A percentile compares a stretch with the other conserved stretches of the same genome.
Conservation (phyloP, 2,797 vertebrate genomes). For the Danio choprae region DNA sequence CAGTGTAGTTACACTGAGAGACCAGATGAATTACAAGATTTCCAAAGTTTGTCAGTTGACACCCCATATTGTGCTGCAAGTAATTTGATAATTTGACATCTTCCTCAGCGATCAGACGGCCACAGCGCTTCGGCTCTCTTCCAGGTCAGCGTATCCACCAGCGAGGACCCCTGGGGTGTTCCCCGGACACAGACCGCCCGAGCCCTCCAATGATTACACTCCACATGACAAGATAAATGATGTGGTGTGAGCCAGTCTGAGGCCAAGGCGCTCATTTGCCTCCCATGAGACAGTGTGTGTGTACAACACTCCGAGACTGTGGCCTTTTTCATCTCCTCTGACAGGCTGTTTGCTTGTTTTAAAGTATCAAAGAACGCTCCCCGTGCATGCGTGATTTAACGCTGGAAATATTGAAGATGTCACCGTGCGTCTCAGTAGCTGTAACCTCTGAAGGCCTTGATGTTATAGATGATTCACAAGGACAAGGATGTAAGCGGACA, state of each 20-base stretch:
- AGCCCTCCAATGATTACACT: conserved; percentile 61
- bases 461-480: conserved; percentile 33
- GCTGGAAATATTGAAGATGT: conserved; percentile 31
- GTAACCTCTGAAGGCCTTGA: conserved; percentile 21
- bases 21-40: conserved; percentile 1
- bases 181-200: conserved; percentile 43
- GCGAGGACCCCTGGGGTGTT: conserved; percentile 51
- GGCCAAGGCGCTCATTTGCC: conserved; percentile 54
- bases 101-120: background rate
- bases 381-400: conserved; percentile 23
- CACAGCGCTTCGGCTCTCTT: conserved; percentile 9
- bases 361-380: conserved; percentile 40
- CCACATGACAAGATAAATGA: conserved; percentile 64
- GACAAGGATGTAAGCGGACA: conserved; percentile 34
- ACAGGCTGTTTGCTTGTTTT: conserved; percentile 51
- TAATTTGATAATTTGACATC: background rate
- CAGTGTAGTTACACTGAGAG: background rate
- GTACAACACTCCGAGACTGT: conserved; percentile 51
- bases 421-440: conserved; percentile 24
- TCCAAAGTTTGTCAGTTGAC: background rate
- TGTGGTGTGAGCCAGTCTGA: conserved; percentile 52
- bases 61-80: background rate
- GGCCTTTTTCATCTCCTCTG: conserved; percentile 46
- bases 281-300: conserved; percentile 57
- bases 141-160: conserved; percentile 45